Percentiles rank a stretch among this genome's conserved stretches.
Evolutionary conservation across 2,797 vertebrate genomes (phyloP).

Genomic region (Gorsachius magnificus): DNA sequence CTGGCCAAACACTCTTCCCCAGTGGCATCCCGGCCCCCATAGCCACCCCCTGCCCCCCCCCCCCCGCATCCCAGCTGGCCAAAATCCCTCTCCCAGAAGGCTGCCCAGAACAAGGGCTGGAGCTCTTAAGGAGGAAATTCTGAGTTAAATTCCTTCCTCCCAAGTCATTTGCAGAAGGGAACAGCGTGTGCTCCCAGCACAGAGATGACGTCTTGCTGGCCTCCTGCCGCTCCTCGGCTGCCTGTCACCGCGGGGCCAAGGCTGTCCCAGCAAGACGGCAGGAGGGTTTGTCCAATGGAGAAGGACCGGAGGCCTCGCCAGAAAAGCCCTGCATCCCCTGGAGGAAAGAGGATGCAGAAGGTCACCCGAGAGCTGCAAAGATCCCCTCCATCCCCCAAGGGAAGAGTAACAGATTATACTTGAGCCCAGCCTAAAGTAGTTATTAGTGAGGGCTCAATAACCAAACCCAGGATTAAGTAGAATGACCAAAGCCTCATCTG

Average conservation of each 20-base stretch:
- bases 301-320: neutral
- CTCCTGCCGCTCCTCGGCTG: neutral
- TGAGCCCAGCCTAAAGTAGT: neutral
- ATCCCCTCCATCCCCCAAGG: neutral
- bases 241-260: neutral
- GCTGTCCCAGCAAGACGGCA: neutral
- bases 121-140: conserved; percentile 26
- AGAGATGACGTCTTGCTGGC: conserved; percentile 31
- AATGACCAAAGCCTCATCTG: neutral
- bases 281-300: neutral
- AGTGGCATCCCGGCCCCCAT: neutral
- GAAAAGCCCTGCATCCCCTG: neutral
- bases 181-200: conserved; percentile 44
- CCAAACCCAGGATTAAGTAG: neutral
- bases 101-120: neutral
- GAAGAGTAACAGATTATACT: neutral
- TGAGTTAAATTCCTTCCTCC: conserved; percentile 53
- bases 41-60: neutral
- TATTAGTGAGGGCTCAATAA: neutral
- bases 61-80: neutral
- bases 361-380: neutral
- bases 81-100: neutral
- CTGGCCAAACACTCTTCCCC: neutral
- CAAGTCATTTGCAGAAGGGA: conserved; percentile 3
- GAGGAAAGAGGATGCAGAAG: neutral